Evolutionary conservation across 2,888 invertebrate species (phyloP), one percentile per base, ranked within the genome.

Genomic region (Dicyrtoma fusca): DNA sequence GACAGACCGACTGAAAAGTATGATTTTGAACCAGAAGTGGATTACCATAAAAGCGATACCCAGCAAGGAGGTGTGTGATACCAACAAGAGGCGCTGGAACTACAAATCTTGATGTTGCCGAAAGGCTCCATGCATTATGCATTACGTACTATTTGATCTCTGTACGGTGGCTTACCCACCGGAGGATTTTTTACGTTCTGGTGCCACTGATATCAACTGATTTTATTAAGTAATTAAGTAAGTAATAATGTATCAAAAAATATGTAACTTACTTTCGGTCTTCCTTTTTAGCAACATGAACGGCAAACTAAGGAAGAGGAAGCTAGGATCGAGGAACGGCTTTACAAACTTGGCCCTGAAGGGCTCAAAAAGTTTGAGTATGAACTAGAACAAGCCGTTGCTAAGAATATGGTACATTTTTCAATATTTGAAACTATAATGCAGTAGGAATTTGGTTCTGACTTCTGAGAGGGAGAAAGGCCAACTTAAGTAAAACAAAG

Each of bases 261-360:
- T n/a, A n/a, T n/a, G n/a, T n/a, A n/a, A n/a, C n/a, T 34, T 34
- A 34, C 8, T 34, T 34, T 34, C 34, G n/a, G n/a, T n/a, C n/a
- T 34, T 3, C 34, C 8, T 34, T 3, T 34, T 34, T 84, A 87
- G 57, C 88, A 89, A 80, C 88, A 89, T 82, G 84, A 86, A 72
- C 87, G 88, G 81, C 88, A 93, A 86, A 88, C 89, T 0, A 86
- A 88, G 76, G 88, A 89, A 80, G 95, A 95, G 84, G 88, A 90
- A 79, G 84, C 86, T 14, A 86, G 95, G 61, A 84, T 94, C 69
- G 87, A 88, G 80, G 85, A 87, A 61, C 92, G 93, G 82, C 86
- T 88, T 76, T 83, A 86, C 69, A 80, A 81, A 13, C 85, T 95
- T 2, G 92, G 92, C 0, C 86, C 87, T 71, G 86, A 86, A 0